Evolutionary conservation across 2,113 vertebrate genomes (phyloP), one percentile per base, ranked within the genome.

Genomic region (Gasterosteus nipponicus): DNA sequence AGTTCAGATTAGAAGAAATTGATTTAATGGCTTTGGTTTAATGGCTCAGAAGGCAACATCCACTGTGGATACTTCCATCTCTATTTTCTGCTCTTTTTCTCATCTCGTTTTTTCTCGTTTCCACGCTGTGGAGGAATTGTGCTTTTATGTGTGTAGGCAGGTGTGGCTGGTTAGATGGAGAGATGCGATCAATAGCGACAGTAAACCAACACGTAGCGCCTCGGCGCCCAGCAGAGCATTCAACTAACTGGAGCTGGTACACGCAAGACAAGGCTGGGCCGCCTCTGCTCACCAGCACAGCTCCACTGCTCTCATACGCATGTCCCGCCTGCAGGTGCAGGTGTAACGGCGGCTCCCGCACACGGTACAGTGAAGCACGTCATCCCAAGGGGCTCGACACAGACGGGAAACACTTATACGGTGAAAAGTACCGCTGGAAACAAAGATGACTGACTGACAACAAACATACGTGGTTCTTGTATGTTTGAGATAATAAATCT

Each of bases 21-120:
- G 83, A 91, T 90, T 92, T 91, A 91, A 89, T 87, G 73, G 77
- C 83, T 88, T 75, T 75, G 82, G 69, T 90, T 88, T 88, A 89
- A 83, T 89, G 86, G 70, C 90, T 86, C 72, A 63, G 51, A 85
- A 72, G 78, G 73, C 76, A 10, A 18, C 75, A 72, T 76, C 73
- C 70, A 60, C 51, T 69, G 26, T 44, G 60, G 54, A 61, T 60
- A 33, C 65, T 74, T 57, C 44, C n/a, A 65, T 81, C 33, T 44
- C 22, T 49, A 19, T 46, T n/a, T 61, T 60, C 39, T 38, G 19
- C 49, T 53, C 19, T 69, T 31, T 57, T 16, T 15, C 22, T 59
- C 18, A 3, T 69, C 14, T 26, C 3, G 5, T 49, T 69, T 26
- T 66, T 78, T 70, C 11, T 38, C 51, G 10, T 77, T 59, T 68